Percentiles rank a stretch among this genome's conserved stretches.
These are phyloP conservation scores for Thera obeliscata DNA, from an alignment of 2,888 invertebrate genomes.

Conservation along the genomic window DNA sequence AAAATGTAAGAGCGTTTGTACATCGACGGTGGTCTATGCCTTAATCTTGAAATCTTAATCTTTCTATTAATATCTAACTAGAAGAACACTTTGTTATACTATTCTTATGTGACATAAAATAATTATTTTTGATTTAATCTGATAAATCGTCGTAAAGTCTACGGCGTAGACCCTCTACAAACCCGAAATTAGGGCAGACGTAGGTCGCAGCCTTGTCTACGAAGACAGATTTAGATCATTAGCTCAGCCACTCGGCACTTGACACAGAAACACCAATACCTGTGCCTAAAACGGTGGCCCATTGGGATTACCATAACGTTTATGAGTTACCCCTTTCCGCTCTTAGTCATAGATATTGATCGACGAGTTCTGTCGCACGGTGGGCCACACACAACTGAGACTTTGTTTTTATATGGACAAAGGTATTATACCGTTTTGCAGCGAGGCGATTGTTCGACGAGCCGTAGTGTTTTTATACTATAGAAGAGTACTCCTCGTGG, in stretches of 20 bases:
- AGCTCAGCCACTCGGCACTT: slow-evolving; percentile 6
- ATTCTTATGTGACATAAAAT: neutral
- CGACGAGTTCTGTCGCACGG: neutral
- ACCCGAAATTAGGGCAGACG: slow-evolving; percentile 5
- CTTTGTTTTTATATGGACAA: neutral
- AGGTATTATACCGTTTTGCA: neutral
- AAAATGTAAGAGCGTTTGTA: too few relatives aligned
- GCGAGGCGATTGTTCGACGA: too few relatives aligned
- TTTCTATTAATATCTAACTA: too few relatives aligned
- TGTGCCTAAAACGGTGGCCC: slow-evolving; percentile 9
- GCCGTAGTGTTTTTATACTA: too few relatives aligned
- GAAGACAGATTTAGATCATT: slow-evolving; percentile 11
- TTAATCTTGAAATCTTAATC: too few relatives aligned
- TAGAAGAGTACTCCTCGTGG: too few relatives aligned
- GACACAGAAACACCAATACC: slow-evolving; percentile 29
- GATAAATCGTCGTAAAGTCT: neutral
- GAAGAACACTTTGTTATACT: too few relatives aligned
- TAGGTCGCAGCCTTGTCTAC: neutral
- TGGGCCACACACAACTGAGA: neutral
- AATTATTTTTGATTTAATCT: too few relatives aligned
- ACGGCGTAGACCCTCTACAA: neutral
- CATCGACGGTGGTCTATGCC: too few relatives aligned
- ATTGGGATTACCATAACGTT: slow-evolving; percentile 20
- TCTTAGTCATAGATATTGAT: slow-evolving; percentile 14
- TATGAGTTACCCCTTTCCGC: slow-evolving; percentile 1